Conservation (phyloP, 2,888 invertebrate species). For the Meloe dianella region DNA sequence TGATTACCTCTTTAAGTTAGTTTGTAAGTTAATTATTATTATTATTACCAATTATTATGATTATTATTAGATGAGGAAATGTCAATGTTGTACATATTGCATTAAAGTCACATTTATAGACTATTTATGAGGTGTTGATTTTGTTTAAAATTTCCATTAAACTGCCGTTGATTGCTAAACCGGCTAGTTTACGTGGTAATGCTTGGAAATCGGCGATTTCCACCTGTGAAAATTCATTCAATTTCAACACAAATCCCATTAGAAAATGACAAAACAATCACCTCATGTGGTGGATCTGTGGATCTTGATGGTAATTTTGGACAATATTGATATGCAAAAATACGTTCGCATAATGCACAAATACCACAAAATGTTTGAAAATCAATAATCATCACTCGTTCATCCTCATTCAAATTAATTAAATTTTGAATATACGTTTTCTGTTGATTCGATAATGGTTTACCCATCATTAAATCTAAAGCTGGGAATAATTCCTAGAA, state of each 20-base stretch:
- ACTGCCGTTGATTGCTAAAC: slow-evolving; percentile 61
- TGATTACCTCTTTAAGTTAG: slow-evolving; percentile 44
- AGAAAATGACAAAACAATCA: no score
- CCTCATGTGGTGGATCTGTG: slow-evolving; percentile 74
- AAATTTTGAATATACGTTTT: slow-evolving; percentile 59
- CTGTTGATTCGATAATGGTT: slow-evolving; percentile 63
- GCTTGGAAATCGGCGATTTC: slow-evolving; percentile 74
- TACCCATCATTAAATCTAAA: slow-evolving; percentile 70
- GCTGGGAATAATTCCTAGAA: slow-evolving; percentile 64
- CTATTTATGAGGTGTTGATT: slow-evolving; percentile 54
- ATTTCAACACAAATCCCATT: no score
- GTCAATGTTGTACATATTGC: slow-evolving; percentile 57
- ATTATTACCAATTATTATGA: neutral
- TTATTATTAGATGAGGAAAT: slow-evolving; percentile 32
- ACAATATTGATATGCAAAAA: slow-evolving; percentile 64
- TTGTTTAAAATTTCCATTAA: slow-evolving; percentile 62
- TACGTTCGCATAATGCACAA: slow-evolving; percentile 77
- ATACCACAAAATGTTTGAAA: slow-evolving; percentile 82
- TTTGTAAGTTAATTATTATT: slow-evolving; percentile 45
- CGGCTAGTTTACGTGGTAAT: slow-evolving; percentile 65
- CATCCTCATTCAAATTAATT: slow-evolving; percentile 63
- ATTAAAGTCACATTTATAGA: slow-evolving; percentile 57
- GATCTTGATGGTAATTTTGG: slow-evolving; percentile 62
- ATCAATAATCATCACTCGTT: slow-evolving; percentile 60
- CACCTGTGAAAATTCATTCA: slow-evolving; percentile 59